A percentile compares a stretch with the other conserved stretches of the same genome.
These are phyloP conservation scores for Caenorhabditis inopinata DNA, from an alignment of 1,140 invertebrate species.

Conservation along the genomic window DNA sequence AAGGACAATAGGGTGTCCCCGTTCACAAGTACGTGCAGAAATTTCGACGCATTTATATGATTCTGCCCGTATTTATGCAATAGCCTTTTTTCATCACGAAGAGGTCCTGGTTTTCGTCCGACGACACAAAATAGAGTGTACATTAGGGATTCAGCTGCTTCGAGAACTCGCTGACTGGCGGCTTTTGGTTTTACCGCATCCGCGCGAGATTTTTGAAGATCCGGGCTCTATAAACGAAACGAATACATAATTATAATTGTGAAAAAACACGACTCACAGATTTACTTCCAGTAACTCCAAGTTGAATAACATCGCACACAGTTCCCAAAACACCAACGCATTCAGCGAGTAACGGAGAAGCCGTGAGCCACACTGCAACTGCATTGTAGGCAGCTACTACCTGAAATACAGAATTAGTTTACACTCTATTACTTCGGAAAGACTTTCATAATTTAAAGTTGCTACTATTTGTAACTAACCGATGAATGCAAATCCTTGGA, in stretches of 20 bases:
- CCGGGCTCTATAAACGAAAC: not conserved
- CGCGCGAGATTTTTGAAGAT: constrained; percentile 29
- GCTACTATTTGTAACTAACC: constrained; percentile 69
- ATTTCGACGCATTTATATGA: constrained; percentile 51
- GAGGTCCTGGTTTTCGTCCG: not conserved
- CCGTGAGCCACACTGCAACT: constrained; percentile 85
- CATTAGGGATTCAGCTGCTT: constrained; percentile 60
- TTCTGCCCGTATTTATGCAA: constrained; percentile 57
- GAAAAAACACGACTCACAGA: constrained; percentile 67
- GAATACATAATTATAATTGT: not conserved
- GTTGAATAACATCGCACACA: constrained; percentile 91
- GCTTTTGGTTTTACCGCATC: constrained; percentile 58
- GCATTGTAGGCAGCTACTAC: constrained; percentile 88
- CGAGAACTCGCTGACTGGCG: constrained; percentile 60
- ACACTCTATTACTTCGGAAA: not conserved
- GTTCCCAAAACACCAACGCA: constrained; percentile 88
- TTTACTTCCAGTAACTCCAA: constrained; percentile 90
- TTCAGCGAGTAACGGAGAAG: constrained; percentile 80
- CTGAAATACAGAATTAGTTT: constrained; percentile 42
- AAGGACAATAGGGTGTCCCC: constrained; percentile 58
- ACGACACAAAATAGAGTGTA: constrained; percentile 54
- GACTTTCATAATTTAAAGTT: not conserved
- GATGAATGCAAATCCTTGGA: constrained; percentile 96
- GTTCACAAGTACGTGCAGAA: constrained; percentile 61
- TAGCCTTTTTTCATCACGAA: constrained; percentile 55